Conservation (phyloP, 2,113 vertebrate species). For the Anhinga anhinga region DNA sequence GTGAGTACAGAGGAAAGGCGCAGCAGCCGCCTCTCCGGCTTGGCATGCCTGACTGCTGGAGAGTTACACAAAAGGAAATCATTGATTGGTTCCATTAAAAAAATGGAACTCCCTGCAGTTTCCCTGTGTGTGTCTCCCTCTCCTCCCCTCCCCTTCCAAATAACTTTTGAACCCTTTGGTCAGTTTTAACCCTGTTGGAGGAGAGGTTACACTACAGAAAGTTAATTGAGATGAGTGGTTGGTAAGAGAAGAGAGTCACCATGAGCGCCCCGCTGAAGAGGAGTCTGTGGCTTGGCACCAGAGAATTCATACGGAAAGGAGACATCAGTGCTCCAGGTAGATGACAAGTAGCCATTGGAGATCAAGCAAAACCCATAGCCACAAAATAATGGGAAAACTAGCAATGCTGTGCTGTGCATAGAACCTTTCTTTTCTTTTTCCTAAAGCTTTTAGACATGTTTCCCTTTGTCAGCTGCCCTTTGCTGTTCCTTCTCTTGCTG, state of each 20-base stretch:
- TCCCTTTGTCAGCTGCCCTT: not conserved
- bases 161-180: constrained; percentile 12
- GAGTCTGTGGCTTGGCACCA: not conserved
- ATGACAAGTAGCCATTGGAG: not conserved
- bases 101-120: not conserved
- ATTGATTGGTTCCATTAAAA: not conserved
- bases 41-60: not conserved
- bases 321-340: not conserved
- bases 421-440: not conserved
- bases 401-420: not conserved
- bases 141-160: not conserved
- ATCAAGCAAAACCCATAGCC: not conserved
- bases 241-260: not conserved
- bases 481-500: not conserved
- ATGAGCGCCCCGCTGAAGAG: not conserved
- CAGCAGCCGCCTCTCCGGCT: not conserved
- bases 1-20: not conserved
- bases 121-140: not conserved
- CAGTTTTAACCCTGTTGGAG: not conserved
- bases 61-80: not conserved
- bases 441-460: not conserved
- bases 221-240: not conserved
- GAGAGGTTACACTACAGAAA: not conserved
- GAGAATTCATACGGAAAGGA: not conserved
- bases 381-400: not conserved